Evolutionary conservation across 2,888 invertebrate species (phyloP).

Genomic region (Acrocyrtus sp.): DNA sequence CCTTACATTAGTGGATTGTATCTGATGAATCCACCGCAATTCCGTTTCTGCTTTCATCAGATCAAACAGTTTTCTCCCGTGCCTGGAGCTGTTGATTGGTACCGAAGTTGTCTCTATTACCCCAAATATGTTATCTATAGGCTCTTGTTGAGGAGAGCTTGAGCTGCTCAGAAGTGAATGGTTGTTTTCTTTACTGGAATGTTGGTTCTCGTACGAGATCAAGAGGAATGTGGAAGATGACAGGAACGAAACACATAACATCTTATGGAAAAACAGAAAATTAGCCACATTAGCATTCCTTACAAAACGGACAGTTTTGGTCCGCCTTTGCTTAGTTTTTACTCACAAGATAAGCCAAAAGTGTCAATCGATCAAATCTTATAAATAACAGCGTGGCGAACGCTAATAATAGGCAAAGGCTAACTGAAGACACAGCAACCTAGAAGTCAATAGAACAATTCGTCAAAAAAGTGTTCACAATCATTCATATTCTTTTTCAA

Average conservation of each 20-base stretch:
- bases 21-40: constrained; percentile 53
- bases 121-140: constrained; percentile 26
- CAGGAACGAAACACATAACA: constrained; percentile 50
- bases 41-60: constrained; percentile 52
- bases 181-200: constrained; percentile 29
- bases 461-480: no score
- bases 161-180: constrained; percentile 40
- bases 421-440: constrained; percentile 51
- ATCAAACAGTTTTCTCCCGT: constrained; percentile 41
- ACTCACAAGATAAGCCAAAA: constrained; percentile 53
- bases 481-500: no score
- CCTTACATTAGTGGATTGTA: constrained; percentile 44
- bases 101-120: constrained; percentile 21
- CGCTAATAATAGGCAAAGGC: constrained; percentile 49
- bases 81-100: constrained; percentile 33
- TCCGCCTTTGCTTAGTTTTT: neutral
- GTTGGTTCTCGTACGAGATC: constrained; percentile 46
- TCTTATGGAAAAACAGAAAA: constrained; percentile 18
- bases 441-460: constrained; percentile 12
- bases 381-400: constrained; percentile 50
- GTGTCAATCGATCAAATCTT: constrained; percentile 52
- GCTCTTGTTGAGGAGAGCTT: constrained; percentile 27
- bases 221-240: constrained; percentile 51
- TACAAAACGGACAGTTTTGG: neutral
- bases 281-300: neutral